Evolutionary conservation across 2,888 invertebrate genomes (phyloP).

Genomic region (Aplocera efformata): DNA sequence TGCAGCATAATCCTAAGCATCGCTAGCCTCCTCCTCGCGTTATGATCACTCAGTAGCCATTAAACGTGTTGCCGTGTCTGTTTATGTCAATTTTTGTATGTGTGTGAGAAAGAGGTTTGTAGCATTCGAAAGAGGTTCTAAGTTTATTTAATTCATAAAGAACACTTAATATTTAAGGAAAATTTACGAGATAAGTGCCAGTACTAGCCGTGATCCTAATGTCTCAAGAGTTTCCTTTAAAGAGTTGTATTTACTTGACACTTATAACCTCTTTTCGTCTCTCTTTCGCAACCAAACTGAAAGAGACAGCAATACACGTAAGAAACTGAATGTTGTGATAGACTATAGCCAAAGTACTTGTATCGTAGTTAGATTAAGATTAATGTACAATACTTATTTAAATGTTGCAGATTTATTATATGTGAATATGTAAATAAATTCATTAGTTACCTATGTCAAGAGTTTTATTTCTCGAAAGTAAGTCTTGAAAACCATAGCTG

Average conservation of each 20-base stretch:
- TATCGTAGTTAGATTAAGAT: constrained; percentile 50
- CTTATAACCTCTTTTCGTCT: constrained; percentile 14
- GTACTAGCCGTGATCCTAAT: too few relatives aligned
- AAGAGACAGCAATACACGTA: constrained; percentile 28
- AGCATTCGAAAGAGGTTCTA: constrained; percentile 13
- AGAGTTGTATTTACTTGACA: too few relatives aligned
- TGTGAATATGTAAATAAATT: constrained; percentile 79
- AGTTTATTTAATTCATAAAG: too few relatives aligned
- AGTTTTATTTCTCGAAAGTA: constrained; percentile 39
- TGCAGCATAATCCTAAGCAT: constrained; percentile 31
- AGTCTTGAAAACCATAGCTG: too few relatives aligned
- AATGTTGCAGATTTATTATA: constrained; percentile 69
- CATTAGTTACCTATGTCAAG: constrained; percentile 59
- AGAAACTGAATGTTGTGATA: constrained; percentile 78
- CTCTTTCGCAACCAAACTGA: constrained; percentile 14
- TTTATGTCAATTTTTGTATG: constrained; percentile 28
- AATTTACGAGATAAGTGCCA: too few relatives aligned
- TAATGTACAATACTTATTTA: constrained; percentile 56
- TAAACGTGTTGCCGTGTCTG: constrained; percentile 23
- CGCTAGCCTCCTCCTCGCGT: constrained; percentile 34
- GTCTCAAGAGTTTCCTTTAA: too few relatives aligned
- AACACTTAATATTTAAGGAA: too few relatives aligned
- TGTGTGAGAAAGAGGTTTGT: constrained; percentile 15
- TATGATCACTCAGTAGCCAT: constrained; percentile 38
- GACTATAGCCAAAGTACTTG: constrained; percentile 56